Base-by-base conservation (phyloP, 2,888 invertebrate genomes). In the Epirrhoe alternata region DNA sequence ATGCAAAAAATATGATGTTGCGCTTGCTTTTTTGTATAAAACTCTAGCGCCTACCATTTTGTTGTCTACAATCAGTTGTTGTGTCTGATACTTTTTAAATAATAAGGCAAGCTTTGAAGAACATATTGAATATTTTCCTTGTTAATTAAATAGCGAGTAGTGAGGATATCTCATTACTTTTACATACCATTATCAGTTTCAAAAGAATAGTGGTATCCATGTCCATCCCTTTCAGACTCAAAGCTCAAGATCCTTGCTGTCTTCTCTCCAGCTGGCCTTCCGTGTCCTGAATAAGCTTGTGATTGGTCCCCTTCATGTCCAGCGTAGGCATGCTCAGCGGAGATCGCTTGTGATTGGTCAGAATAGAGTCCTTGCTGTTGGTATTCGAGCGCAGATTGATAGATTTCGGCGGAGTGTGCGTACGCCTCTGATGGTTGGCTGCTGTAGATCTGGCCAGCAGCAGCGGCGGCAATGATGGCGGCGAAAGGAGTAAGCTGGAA, bases 131-230 rank as follows among this genome's bases (percentile, higher is more conserved):
- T 24, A 24, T 24, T 24, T 24, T 24, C 24, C 24, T 24, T 24
- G 24, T 24, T 3, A 24, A 24, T 24, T 24, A 2, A 24, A 24
- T 24, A n/a, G n/a, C n/a, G n/a, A n/a, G n/a, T n/a, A n/a, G n/a
- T n/a, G n/a, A n/a, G n/a, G n/a, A n/a, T n/a, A n/a, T n/a, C n/a
- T n/a, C n/a, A n/a, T 42, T 10, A 12, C 38, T 10, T 42, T 12
- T 45, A 65, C 77, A 83, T 66, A 91, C 95, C 95, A 80, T 95
- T 95, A 73, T 95, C 95, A 70, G 95, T 95, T 75, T 95, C 95
- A 80, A 94, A 96, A 17, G 94, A 90, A 65, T 88, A 90, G 24
- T 86, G 81, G 61, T 92, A 93, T 47, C 82, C 83, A 47, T 90
- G 88, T 0, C 83, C 88, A 61, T 90, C 77, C 12, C 75, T 84